phyloP scores from a whole-genome alignment of 92 coral and sea anemone genomes.

The Phenganax marumi region DNA sequence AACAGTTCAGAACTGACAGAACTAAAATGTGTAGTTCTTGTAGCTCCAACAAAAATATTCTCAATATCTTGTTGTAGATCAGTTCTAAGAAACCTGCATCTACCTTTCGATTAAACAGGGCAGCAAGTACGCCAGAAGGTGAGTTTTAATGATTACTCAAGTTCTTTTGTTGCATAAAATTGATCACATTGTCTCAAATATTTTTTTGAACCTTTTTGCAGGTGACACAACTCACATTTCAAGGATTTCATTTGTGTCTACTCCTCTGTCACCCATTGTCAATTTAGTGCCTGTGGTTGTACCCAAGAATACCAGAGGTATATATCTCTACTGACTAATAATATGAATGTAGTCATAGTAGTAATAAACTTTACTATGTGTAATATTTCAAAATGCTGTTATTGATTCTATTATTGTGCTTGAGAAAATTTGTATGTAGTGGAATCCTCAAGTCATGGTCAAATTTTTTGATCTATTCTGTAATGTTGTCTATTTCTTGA shows the following conservation, averaged over 20 bases:
- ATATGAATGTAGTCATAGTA: no score
- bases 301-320: slow-evolving; percentile 63
- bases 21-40: no score
- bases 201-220: background rate
- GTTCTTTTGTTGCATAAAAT: background rate
- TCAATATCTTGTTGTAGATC: slow-evolving; percentile 19
- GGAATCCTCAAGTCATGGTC: no score
- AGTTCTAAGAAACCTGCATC: slow-evolving; percentile 24
- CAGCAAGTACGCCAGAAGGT: slow-evolving; percentile 91
- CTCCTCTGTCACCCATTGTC: slow-evolving; percentile 74
- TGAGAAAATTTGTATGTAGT: no score
- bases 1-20: slow-evolving; percentile 10
- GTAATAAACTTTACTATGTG: no score
- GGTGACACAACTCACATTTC: slow-evolving; percentile 63
- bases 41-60: no score
- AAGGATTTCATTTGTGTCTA: slow-evolving; percentile 61
- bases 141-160: background rate
- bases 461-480: no score
- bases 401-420: no score
- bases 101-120: slow-evolving; percentile 44
- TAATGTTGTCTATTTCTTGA: background rate
- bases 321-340: background rate
- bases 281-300: slow-evolving; percentile 69
- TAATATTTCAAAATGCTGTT: no score
- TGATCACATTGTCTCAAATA: background rate